These are phyloP conservation scores for Conus canariensis DNA, from an alignment of 2,888 invertebrate species.

Conservation along the genomic window DNA sequence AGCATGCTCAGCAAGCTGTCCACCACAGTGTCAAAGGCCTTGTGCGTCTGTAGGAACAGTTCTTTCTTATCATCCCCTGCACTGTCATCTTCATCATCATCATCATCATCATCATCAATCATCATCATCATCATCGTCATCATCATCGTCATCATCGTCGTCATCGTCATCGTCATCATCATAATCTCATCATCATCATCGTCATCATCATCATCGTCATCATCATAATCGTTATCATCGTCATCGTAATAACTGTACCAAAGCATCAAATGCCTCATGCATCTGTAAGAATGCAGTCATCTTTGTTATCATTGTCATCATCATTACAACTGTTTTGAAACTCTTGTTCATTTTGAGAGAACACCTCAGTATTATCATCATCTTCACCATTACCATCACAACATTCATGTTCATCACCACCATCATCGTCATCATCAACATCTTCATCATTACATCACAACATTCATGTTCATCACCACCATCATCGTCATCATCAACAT, in stretches of 20 bases:
- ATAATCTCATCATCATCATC: neutral
- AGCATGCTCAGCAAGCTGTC: conserved; percentile 75
- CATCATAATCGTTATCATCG: neutral
- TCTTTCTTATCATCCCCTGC: neutral
- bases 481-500: too few relatives aligned
- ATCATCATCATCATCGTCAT: neutral
- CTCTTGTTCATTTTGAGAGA: too few relatives aligned
- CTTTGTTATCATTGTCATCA: neutral
- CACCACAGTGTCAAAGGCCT: conserved; percentile 73
- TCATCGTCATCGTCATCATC: neutral
- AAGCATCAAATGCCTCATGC: conserved; percentile 67
- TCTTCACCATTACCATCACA: too few relatives aligned
- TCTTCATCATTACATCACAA: too few relatives aligned
- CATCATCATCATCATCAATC: neutral
- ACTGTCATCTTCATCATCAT: neutral
- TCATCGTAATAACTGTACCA: conserved; percentile 58
- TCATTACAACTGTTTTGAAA: too few relatives aligned
- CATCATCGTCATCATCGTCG: neutral
- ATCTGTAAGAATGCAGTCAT: conserved; percentile 63
- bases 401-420: too few relatives aligned
- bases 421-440: too few relatives aligned
- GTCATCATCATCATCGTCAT: neutral
- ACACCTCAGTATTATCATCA: too few relatives aligned
- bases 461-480: too few relatives aligned
- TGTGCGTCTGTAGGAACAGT: conserved; percentile 67